These are phyloP conservation scores for Ennomos quercinarius DNA, from an alignment of 2,888 invertebrate species.

Conservation along the genomic window DNA sequence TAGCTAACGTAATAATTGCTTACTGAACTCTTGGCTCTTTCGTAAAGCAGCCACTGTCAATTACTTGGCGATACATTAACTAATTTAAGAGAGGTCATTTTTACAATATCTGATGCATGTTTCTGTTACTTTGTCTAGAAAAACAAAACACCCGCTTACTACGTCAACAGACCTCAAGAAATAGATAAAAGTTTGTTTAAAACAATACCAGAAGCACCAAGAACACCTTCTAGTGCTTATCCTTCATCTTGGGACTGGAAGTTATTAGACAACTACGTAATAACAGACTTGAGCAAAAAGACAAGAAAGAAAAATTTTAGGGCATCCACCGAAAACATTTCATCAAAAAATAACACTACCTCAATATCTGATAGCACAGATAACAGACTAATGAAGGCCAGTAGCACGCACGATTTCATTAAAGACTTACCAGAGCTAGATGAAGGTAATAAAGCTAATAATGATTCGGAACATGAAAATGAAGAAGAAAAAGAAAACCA, in stretches of 20 bases:
- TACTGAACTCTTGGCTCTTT: no score
- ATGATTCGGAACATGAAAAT: conserved; percentile 36
- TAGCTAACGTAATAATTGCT: no score
- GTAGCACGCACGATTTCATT: conserved; percentile 77
- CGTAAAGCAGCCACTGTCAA: neutral
- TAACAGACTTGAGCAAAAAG: conserved; percentile 74
- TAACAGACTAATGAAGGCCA: conserved; percentile 69
- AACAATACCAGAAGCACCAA: conserved; percentile 92
- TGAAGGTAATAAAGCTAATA: conserved; percentile 54
- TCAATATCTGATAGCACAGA: conserved; percentile 71
- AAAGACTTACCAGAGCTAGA: conserved; percentile 76
- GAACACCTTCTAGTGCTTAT: conserved; percentile 89
- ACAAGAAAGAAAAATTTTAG: conserved; percentile 69
- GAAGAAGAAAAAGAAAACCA: conserved; percentile 47
- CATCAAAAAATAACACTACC: conserved; percentile 75
- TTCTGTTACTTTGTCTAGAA: conserved; percentile 84
- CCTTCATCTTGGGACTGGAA: conserved; percentile 91
- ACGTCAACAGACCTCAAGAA: conserved; percentile 90
- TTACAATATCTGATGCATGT: conserved; percentile 3
- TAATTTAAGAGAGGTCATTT: neutral
- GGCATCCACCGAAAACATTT: conserved; percentile 76
- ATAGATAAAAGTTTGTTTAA: conserved; percentile 90
- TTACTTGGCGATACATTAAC: neutral
- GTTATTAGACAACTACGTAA: conserved; percentile 83
- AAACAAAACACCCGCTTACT: conserved; percentile 92